Percentiles rank a stretch among this genome's conserved stretches.
Conservation (phyloP, 2,888 invertebrate genomes). For the Periphyllus acericola region DNA sequence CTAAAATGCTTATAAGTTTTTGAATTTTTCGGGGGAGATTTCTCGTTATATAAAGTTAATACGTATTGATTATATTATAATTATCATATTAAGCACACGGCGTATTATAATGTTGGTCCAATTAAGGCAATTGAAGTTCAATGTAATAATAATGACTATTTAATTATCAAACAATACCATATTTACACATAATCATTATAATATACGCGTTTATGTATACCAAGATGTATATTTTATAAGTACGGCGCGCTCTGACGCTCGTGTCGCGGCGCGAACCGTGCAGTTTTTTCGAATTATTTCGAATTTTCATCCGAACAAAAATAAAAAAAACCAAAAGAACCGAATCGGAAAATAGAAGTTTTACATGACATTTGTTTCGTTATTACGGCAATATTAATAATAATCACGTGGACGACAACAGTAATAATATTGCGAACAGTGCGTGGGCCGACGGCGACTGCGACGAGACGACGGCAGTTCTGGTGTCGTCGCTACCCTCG, state of each 20-base stretch:
- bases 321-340: neutral
- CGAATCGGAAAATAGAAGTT: neutral
- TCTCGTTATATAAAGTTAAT: slow-evolving; percentile 5
- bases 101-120: slow-evolving; percentile 46
- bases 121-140: slow-evolving; percentile 57
- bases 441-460: too few species aligned
- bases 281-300: neutral
- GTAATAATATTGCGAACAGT: too few species aligned
- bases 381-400: slow-evolving; percentile 28
- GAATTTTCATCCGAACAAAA: neutral
- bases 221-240: too few species aligned
- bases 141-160: neutral
- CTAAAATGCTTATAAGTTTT: slow-evolving; percentile 25
- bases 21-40: neutral
- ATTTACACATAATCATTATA: neutral
- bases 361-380: slow-evolving; percentile 13
- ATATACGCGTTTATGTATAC: neutral
- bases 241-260: neutral
- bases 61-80: neutral
- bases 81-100: slow-evolving; percentile 6
- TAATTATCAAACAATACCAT: neutral
- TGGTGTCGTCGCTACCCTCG: too few species aligned
- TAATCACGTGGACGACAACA: too few species aligned
- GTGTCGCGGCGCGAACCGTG: neutral
- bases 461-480: too few species aligned